A percentile compares a stretch with the other conserved stretches of the same genome.
phyloP scores from a whole-genome alignment of 2,113 vertebrate species.

The Strix aluco region DNA sequence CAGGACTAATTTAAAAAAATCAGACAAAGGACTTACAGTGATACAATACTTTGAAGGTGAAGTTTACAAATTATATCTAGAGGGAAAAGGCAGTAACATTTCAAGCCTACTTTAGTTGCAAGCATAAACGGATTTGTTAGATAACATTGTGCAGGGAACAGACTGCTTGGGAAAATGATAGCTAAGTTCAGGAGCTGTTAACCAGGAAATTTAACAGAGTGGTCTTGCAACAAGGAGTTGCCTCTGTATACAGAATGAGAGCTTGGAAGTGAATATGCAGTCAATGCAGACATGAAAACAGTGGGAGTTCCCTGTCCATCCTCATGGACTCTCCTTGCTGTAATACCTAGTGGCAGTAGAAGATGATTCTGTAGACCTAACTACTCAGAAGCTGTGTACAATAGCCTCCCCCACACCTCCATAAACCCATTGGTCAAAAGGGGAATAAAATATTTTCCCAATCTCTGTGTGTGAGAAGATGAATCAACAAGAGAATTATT shows the following conservation, averaged over 20 bases:
- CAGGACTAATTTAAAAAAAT: neutral
- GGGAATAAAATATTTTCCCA: neutral
- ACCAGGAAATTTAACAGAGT: neutral
- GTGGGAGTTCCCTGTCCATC: neutral
- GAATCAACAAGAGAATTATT: neutral
- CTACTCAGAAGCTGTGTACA: neutral
- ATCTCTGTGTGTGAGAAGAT: neutral
- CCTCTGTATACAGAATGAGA: neutral
- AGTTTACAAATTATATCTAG: neutral
- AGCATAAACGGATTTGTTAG: neutral
- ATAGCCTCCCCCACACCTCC: neutral
- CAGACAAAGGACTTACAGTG: neutral
- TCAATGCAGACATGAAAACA: neutral
- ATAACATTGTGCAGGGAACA: neutral
- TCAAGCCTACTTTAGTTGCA: neutral
- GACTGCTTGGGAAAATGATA: neutral
- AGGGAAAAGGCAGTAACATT: neutral
- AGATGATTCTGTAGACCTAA: neutral
- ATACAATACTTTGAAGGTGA: neutral
- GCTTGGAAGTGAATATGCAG: neutral
- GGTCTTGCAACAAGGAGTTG: neutral
- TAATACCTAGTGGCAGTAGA: neutral
- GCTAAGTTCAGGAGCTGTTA: constrained; percentile 10
- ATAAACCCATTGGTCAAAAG: neutral
- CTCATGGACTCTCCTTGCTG: neutral